Conservation (phyloP, 2,888 invertebrate species). For the Galeruca laticollis region DNA sequence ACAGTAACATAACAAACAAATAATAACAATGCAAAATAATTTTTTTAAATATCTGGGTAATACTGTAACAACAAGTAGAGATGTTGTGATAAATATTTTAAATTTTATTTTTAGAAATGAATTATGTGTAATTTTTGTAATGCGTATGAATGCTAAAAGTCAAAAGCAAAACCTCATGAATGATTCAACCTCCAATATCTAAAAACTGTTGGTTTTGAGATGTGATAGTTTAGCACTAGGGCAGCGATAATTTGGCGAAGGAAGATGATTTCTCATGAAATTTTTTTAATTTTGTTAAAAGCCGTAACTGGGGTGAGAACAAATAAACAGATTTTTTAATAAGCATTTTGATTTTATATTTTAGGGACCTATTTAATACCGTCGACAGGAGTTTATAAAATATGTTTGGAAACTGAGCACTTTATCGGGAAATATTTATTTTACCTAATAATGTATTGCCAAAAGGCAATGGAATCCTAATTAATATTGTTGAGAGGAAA, state of each 20-base stretch:
- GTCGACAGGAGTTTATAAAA: not conserved
- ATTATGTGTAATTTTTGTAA: too few relatives aligned
- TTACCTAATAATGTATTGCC: conserved; percentile 3
- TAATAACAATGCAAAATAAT: too few relatives aligned
- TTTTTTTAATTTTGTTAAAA: conserved; percentile 12
- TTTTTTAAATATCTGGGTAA: too few relatives aligned
- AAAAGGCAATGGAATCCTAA: not conserved
- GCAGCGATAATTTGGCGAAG: not conserved
- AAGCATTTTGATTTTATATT: not conserved
- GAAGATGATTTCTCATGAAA: not conserved
- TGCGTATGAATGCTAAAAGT: conserved; percentile 9
- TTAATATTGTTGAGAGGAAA: conserved; percentile 8
- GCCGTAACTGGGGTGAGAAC: conserved; percentile 5
- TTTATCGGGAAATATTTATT: conserved; percentile 8
- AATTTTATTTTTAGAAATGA: too few relatives aligned
- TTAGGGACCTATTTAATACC: conserved; percentile 9
- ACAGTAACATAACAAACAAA: too few relatives aligned
- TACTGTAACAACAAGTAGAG: too few relatives aligned
- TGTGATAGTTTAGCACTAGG: too few relatives aligned
- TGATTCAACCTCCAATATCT: too few relatives aligned
- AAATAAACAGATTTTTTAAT: not conserved
- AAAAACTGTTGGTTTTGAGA: conserved; percentile 12
- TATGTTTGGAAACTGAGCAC: conserved; percentile 1
- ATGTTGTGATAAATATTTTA: too few relatives aligned
- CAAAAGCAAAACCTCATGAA: not conserved